Percentiles rank a stretch among this genome's conserved stretches.
phyloP scores from a whole-genome alignment of 2,113 vertebrate species.

The Campylomormyrus tamandua region DNA sequence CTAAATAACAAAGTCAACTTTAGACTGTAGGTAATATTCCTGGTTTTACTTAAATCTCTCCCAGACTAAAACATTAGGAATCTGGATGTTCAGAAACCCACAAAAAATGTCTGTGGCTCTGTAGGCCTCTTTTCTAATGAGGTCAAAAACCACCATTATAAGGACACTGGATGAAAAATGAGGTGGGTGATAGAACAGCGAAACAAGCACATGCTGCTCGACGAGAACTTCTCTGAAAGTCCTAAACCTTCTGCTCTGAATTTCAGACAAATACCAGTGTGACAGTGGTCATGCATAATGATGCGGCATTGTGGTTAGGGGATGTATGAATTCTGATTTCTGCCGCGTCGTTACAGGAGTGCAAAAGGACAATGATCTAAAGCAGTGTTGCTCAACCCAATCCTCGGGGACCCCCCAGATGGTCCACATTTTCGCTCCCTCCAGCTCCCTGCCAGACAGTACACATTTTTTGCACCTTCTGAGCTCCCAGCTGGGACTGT shows the following conservation, averaged over 20 bases:
- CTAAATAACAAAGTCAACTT: neutral
- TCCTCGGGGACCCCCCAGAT: neutral
- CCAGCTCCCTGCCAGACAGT: neutral
- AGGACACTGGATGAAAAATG: neutral
- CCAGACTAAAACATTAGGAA: neutral
- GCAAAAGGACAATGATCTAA: neutral
- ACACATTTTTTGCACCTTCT: neutral
- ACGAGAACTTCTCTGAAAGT: neutral
- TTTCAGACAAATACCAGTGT: neutral
- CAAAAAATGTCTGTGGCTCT: neutral
- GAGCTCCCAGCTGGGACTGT: neutral
- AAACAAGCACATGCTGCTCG: neutral
- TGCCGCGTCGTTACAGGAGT: neutral
- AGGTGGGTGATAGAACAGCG: neutral
- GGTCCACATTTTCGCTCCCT: neutral
- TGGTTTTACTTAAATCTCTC: neutral
- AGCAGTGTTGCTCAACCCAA: neutral
- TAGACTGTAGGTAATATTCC: neutral
- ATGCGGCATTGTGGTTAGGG: neutral
- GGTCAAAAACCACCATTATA: neutral
- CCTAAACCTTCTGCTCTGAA: neutral
- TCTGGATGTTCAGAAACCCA: neutral
- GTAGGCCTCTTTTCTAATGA: neutral
- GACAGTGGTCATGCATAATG: neutral
- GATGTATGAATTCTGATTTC: neutral